A percentile compares a stretch with the other conserved stretches of the same genome.
Evolutionary conservation across 2,113 vertebrate species (phyloP).

Genomic region (Rhea americana): DNA sequence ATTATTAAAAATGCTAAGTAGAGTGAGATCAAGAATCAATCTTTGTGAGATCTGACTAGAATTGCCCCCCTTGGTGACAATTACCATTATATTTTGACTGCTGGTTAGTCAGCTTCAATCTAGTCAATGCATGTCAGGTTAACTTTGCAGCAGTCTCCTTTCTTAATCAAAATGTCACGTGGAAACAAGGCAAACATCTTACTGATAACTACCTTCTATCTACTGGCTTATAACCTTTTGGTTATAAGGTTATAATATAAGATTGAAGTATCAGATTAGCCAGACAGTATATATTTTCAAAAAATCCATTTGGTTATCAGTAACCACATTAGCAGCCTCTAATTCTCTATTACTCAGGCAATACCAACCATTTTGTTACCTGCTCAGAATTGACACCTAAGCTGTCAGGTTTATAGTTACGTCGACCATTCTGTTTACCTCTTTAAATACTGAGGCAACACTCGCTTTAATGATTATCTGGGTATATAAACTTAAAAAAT

Average conservation of each 20-base stretch:
- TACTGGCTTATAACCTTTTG: background rate
- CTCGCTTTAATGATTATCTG: background rate
- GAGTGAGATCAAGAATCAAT: background rate
- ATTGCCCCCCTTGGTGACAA: background rate
- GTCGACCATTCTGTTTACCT: background rate
- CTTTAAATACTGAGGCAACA: background rate
- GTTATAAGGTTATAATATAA: too few species aligned
- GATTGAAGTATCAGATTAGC: background rate
- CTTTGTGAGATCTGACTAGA: background rate
- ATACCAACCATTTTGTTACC: background rate
- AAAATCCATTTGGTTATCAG: background rate
- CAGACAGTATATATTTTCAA: background rate
- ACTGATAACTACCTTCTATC: background rate
- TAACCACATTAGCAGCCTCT: background rate
- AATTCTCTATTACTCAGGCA: background rate
- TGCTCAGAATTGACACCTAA: background rate
- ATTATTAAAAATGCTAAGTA: background rate
- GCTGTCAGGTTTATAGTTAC: background rate
- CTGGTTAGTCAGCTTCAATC: background rate
- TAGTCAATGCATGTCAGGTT: background rate
- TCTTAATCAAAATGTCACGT: background rate
- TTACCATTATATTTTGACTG: background rate
- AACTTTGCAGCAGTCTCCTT: background rate
- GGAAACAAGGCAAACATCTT: background rate
- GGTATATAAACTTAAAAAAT: background rate